Percentiles rank a stretch among this genome's conserved stretches.
These are phyloP conservation scores for Oenanthe oenanthe DNA, from an alignment of 2,113 vertebrate species.

Conservation along the genomic window DNA sequence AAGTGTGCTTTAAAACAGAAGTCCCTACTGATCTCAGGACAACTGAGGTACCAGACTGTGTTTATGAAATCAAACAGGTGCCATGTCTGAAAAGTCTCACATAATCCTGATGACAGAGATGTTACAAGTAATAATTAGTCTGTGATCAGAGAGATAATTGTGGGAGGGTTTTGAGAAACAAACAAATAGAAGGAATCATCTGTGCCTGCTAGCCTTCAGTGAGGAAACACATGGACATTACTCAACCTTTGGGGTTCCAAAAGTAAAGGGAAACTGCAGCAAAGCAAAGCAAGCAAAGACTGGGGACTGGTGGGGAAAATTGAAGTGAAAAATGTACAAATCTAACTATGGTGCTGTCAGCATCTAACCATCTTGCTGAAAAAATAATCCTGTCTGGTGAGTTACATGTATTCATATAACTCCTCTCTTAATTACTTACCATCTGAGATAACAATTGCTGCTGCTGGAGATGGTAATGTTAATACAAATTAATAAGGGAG, in stretches of 20 bases:
- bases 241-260: not conserved
- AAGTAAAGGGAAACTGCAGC: not conserved
- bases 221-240: not conserved
- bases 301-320: rapidly evolving
- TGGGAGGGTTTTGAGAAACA: not conserved
- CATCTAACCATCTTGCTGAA: not conserved
- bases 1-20: not conserved
- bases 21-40: not conserved
- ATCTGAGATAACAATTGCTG: not conserved
- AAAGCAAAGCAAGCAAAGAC: not conserved
- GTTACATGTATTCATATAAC: not conserved
- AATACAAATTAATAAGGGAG: not conserved
- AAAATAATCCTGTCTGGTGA: not conserved
- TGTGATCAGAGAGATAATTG: not conserved
- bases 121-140: not conserved
- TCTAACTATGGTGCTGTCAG: not conserved
- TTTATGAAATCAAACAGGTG: not conserved
- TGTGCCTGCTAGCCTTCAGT: not conserved
- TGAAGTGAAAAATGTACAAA: not conserved
- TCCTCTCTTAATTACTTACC: not conserved
- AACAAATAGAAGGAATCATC: not conserved
- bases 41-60: not conserved
- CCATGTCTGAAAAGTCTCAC: not conserved
- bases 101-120: not conserved
- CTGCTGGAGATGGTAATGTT: not conserved